Conservation (phyloP, 2,113 vertebrate species). For the Carlito syrichta region DNA sequence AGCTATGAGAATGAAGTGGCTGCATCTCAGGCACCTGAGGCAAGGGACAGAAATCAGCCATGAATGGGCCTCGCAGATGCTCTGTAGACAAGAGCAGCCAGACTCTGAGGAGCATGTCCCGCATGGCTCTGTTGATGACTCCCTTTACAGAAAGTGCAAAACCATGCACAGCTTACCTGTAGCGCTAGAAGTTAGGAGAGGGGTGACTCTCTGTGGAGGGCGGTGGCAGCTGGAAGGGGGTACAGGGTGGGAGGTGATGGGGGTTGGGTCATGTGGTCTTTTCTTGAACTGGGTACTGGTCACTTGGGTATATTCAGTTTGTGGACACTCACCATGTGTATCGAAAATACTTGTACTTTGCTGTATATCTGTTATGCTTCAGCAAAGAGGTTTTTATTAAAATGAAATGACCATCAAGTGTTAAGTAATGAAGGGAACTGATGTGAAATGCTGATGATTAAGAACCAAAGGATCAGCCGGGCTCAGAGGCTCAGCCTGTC, state of each 20-base stretch:
- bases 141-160: neutral
- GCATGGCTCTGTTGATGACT: neutral
- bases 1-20: neutral
- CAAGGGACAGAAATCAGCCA: neutral
- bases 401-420: neutral
- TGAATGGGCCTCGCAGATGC: neutral
- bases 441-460: neutral
- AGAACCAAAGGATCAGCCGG: neutral
- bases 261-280: neutral
- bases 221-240: neutral
- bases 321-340: neutral
- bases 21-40: neutral
- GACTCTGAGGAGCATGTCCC: neutral
- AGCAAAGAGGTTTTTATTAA: neutral
- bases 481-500: neutral
- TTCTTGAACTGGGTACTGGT: neutral
- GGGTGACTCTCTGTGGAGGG: rapidly evolving
- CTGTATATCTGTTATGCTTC: neutral
- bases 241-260: no score
- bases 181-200: neutral
- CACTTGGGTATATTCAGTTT: neutral
- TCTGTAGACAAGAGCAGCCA: neutral
- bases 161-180: neutral
- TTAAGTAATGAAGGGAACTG: neutral
- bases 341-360: neutral